Evolutionary conservation across 2,797 vertebrate genomes (phyloP).

Genomic region (Apodemus agrarius): DNA sequence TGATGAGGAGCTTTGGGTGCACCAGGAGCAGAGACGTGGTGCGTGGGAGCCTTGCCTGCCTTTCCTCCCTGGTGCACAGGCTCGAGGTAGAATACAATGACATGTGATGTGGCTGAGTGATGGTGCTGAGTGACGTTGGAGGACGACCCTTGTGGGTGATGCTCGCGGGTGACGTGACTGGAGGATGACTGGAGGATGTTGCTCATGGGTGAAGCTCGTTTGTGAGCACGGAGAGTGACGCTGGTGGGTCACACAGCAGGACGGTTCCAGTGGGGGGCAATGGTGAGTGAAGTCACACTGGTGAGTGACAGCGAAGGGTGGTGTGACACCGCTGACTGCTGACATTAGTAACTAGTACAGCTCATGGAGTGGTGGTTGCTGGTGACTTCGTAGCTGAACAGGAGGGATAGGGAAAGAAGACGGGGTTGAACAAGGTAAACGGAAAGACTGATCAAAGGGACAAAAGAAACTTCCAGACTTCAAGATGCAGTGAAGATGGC

Average conservation of each 20-base stretch:
- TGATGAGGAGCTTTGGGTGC: not conserved
- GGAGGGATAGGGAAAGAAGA: conserved; percentile 25
- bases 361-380: not conserved
- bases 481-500: not conserved
- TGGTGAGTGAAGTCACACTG: not conserved
- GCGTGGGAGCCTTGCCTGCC: not conserved
- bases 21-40: not conserved
- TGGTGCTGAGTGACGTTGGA: not conserved
- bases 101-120: not conserved
- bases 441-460: not conserved
- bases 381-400: not conserved
- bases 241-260: not conserved
- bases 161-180: too few relatives aligned
- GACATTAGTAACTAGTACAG: not conserved
- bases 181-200: not conserved
- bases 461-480: not conserved
- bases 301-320: not conserved
- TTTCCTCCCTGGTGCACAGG: not conserved
- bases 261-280: not conserved
- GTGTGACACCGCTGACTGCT: not conserved
- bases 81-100: not conserved
- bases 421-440: not conserved
- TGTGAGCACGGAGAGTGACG: not conserved
- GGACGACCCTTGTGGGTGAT: not conserved
- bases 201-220: not conserved